These are phyloP conservation scores for Drosophila subobscura DNA, from an alignment of 1,140 invertebrate genomes.

Conservation along the genomic window DNA sequence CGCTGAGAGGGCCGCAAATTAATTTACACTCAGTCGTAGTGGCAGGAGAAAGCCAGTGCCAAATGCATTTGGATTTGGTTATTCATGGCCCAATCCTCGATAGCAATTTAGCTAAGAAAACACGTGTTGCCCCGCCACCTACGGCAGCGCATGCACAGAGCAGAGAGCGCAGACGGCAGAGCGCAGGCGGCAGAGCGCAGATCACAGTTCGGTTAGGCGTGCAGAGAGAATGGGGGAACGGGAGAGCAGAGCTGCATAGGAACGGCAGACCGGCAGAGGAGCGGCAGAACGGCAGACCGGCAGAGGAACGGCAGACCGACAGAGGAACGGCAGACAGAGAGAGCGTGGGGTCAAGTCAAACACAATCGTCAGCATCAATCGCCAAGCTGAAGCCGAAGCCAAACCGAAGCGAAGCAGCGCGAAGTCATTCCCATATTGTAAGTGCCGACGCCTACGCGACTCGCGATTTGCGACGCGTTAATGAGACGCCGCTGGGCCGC, in stretches of 20 bases:
- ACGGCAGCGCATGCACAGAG: conserved; percentile 2
- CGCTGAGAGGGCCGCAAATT: conserved; percentile 47
- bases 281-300: no score
- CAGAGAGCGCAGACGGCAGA: conserved; percentile 3
- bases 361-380: conserved; percentile 62
- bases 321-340: no score
- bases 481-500: conserved; percentile 58
- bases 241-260: no score
- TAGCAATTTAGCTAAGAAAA: conserved; percentile 45
- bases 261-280: background rate
- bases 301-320: no score
- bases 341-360: conserved; percentile 26
- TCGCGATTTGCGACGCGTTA: conserved; percentile 50
- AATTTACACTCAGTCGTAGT: conserved; percentile 29
- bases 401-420: conserved; percentile 9
- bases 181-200: conserved; percentile 15
- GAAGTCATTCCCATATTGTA: conserved; percentile 12
- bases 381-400: conserved; percentile 10
- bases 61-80: conserved; percentile 33
- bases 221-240: conserved; percentile 46
- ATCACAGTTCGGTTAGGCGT: conserved; percentile 3
- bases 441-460: conserved; percentile 45
- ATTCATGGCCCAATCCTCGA: conserved; percentile 29
- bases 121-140: conserved; percentile 30
- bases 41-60: conserved; percentile 28